Evolutionary conservation across 37 sponge, comb jelly and placozoan species (phyloP), one percentile per base, ranked within the genome.

Genomic region (Spongilla lacustris): DNA sequence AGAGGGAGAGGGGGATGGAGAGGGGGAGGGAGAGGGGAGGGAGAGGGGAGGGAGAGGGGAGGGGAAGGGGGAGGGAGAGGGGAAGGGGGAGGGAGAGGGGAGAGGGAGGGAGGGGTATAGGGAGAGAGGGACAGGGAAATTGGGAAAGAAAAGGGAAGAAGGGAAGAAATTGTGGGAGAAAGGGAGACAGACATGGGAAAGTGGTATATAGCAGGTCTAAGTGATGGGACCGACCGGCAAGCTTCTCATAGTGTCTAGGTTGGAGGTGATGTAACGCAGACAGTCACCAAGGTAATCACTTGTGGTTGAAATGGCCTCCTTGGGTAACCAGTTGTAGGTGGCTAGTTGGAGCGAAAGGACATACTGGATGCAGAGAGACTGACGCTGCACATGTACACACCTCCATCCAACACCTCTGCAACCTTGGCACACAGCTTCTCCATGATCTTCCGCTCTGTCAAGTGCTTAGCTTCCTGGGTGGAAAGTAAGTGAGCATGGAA

Each of bases 261-360:
- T 89, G 13, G 87, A 46, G 21, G 34, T 35, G n/a, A 95, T 71
- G 48, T 81, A 92, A 50, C 70, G 83, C 31, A 89, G 41, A 37
- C 75, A 74, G 73, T 95, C 95, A 21, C 68, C 79, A 28, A 95
- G 37, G 38, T 84, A 88, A 14, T 81, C 83, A 87, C 89, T 89
- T 32, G 89, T 87, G 13, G 4, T 25, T n/a, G 48, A 36, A 9
- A 34, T 58, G 21, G 73, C 78, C 10, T 83, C 87, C 31, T 86
- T 91, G 11, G 92, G 36, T 38, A 73, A 71, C 92, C 92, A 95
- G 66, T 86, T 85, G 67, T 89, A 93, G 38, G 68, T 6, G 0
- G 89, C 86, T 85, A 30, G 22, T 13, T 27, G 68, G 19, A 17
- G 28, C 13, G n/a, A 17, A 66, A 73, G 19, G 13, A 73, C 14